Evolutionary conservation across 2,888 invertebrate genomes (phyloP), one percentile per base, ranked within the genome.

Genomic region (Epinotia ramella): DNA sequence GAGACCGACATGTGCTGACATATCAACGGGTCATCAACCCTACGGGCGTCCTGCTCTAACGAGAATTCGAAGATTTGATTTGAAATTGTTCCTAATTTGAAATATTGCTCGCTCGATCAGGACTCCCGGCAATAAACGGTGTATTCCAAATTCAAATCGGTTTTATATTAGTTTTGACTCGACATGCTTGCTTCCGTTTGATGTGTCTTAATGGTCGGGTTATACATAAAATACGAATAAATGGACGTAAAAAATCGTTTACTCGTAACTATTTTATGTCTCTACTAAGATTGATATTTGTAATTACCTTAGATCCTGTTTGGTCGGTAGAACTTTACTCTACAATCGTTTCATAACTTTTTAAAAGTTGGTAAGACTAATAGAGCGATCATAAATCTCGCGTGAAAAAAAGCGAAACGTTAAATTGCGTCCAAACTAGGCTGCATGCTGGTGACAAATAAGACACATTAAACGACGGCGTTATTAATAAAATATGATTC

Each of bases 21-120:
- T 94, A 93, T 93, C 93, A 93, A 90, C 90, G 90, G 94, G 94
- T 94, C 93, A 94, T 93, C 92, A 94, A 94, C 94, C 94, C 93
- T 91, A 93, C 87, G 83, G 88, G 89, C 92, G 91, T 93, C 92
- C 93, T 90, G 90, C 91, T 93, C 94, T 93, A 94, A 93, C 94
- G 89, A 93, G 93, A 93, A 92, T 94, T 93, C 92, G 90, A 92
- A 91, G 88, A 92, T 93, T 93, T 93, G 93, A 94, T 93, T 93
- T 91, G 92, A 93, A 53, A 93, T 94, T 94, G 93, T 94, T 94
- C 91, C 90, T 92, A 93, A 93, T 93, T 93, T 92, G 92, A 91
- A 90, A 90, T 92, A 93, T 92, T 90, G 88, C 84, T 86, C 85
- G 86, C 84, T 87, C 86, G 88, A 86, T 88, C 81, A 87, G 88